phyloP scores from a whole-genome alignment of 64 coral and sea anemone species.

The Orbicella faveolata region DNA sequence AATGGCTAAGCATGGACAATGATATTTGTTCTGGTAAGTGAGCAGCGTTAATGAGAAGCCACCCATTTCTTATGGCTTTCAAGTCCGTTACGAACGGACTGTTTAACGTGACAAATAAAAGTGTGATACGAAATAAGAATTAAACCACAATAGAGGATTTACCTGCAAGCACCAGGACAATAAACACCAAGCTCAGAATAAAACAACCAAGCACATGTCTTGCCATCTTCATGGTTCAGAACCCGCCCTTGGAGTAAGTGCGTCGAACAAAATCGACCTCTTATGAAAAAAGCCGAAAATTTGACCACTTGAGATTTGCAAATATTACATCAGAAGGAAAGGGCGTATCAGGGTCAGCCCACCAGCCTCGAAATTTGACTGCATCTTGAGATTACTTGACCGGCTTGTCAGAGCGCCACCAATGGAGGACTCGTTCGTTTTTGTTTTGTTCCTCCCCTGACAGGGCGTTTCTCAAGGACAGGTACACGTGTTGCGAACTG shows the following conservation, averaged over 20 bases:
- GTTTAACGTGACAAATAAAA: background rate
- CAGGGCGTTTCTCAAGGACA: background rate
- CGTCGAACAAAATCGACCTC: constrained; percentile 18
- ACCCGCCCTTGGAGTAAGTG: background rate
- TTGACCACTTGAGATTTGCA: constrained; percentile 36
- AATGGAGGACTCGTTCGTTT: background rate
- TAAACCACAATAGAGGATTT: background rate
- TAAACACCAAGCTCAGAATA: constrained; percentile 6
- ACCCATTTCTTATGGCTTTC: background rate
- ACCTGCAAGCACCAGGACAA: constrained; percentile 18
- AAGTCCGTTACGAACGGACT: background rate
- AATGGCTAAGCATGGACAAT: background rate
- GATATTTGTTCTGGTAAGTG: too few relatives aligned
- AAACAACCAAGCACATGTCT: constrained; percentile 8
- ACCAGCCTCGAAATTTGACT: constrained; percentile 19
- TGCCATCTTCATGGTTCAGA: constrained; percentile 13
- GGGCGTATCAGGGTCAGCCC: constrained; percentile 32
- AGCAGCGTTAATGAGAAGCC: background rate
- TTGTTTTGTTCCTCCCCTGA: background rate
- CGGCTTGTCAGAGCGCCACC: background rate
- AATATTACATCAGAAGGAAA: constrained; percentile 47
- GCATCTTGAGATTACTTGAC: constrained; percentile 4
- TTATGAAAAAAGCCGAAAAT: constrained; percentile 14
- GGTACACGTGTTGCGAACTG: background rate
- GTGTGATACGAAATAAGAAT: background rate